A percentile compares a stretch with the other conserved stretches of the same genome.
Evolutionary conservation across 1,140 invertebrate species (phyloP).

Genomic region (Lucilia cuprina): DNA sequence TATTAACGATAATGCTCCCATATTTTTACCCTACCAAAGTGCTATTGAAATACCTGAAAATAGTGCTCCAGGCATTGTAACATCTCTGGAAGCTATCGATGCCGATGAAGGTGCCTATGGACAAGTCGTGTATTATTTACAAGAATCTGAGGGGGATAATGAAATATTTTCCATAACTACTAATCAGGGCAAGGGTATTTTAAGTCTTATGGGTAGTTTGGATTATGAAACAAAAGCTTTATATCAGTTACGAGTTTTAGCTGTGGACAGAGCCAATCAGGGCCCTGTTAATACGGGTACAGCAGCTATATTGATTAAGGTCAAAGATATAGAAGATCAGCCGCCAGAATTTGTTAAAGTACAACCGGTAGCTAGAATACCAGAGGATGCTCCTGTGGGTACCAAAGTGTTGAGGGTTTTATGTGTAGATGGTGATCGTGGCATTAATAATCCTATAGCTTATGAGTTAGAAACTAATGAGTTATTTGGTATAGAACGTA

Average conservation of each 20-base stretch:
- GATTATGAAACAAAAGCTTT: constrained; percentile 90
- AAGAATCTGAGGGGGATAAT: constrained; percentile 82
- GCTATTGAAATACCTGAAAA: constrained; percentile 83
- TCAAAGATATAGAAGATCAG: constrained; percentile 89
- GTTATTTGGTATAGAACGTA: constrained; percentile 77
- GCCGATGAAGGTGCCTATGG: constrained; percentile 90
- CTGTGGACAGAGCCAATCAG: constrained; percentile 84
- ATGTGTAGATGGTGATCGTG: constrained; percentile 90
- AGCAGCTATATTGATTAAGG: constrained; percentile 85
- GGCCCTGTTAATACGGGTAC: constrained; percentile 80
- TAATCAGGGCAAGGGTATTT: constrained; percentile 85
- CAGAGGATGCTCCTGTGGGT: constrained; percentile 83
- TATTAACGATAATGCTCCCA: constrained; percentile 88
- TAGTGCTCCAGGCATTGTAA: constrained; percentile 74
- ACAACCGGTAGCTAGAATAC: constrained; percentile 83
- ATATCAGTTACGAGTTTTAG: constrained; percentile 85
- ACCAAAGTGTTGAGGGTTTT: constrained; percentile 85
- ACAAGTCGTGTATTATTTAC: constrained; percentile 78
- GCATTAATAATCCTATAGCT: constrained; percentile 85
- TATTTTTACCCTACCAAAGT: constrained; percentile 85
- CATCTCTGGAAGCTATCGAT: constrained; percentile 86
- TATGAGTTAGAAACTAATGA: constrained; percentile 81
- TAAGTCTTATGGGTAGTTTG: constrained; percentile 76
- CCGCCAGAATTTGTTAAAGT: constrained; percentile 89
- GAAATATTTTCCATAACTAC: constrained; percentile 83